A percentile compares a stretch with the other conserved stretches of the same genome.
phyloP scores from a whole-genome alignment of 1,140 invertebrate species.

The Pseudomyrmex flavicornis region DNA sequence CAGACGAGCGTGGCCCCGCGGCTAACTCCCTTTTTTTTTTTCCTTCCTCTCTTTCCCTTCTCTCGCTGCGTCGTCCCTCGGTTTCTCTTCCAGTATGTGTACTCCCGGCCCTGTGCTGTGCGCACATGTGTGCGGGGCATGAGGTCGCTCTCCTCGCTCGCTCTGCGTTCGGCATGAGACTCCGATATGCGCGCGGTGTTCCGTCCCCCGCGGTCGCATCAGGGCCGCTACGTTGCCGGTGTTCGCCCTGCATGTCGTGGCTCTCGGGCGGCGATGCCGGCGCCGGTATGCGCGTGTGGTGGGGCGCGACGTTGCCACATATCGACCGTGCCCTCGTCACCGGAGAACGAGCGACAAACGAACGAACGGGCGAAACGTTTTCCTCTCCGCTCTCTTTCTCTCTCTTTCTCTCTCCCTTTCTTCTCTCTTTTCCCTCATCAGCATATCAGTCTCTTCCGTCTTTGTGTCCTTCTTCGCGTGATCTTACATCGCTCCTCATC shows the following conservation, averaged over 20 bases:
- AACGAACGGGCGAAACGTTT: constrained; percentile 47
- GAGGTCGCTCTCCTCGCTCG: constrained; percentile 75
- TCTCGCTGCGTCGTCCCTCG: constrained; percentile 40
- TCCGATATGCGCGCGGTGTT: constrained; percentile 13
- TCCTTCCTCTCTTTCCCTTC: background rate
- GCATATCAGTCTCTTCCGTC: background rate
- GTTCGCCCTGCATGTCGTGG: constrained; percentile 49
- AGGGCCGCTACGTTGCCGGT: constrained; percentile 68
- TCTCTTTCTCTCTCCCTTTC: no score
- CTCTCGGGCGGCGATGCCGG: constrained; percentile 59
- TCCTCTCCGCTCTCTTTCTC: constrained; percentile 1
- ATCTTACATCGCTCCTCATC: background rate
- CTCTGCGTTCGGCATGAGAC: constrained; percentile 53
- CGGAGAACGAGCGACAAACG: constrained; percentile 62
- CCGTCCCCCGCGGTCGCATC: constrained; percentile 66
- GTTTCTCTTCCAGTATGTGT: constrained; percentile 28
- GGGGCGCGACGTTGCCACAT: constrained; percentile 82
- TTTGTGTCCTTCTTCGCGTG: background rate
- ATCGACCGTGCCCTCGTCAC: constrained; percentile 80
- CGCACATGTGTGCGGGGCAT: constrained; percentile 76
- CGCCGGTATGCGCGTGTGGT: constrained; percentile 65
- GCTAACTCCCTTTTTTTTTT: constrained; percentile 21
- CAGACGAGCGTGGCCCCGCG: constrained; percentile 43
- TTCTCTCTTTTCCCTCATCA: background rate
- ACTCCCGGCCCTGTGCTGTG: constrained; percentile 42